phyloP scores from a whole-genome alignment of 2,888 invertebrate species.

The Anticlea derivata region DNA sequence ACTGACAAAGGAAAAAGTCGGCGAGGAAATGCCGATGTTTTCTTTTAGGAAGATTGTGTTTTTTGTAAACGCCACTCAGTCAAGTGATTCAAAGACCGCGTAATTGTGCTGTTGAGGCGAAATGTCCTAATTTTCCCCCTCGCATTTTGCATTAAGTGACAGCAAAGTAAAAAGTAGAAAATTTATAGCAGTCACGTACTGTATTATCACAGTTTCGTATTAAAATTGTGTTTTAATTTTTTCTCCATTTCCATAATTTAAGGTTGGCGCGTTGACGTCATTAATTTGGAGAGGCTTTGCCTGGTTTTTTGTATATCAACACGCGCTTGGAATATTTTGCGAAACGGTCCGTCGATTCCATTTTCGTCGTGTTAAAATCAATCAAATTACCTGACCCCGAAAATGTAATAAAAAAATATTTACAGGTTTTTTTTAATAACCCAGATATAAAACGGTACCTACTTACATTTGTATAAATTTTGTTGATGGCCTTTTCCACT shows the following conservation, averaged over 20 bases:
- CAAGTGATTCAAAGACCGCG: conserved; percentile 53
- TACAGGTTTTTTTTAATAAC: conserved; percentile 18
- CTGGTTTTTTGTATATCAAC: conserved; percentile 25
- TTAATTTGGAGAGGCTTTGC: conserved; percentile 31
- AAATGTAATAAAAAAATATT: conserved; percentile 5
- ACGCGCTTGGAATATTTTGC: conserved; percentile 16
- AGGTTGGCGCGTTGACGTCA: conserved; percentile 30
- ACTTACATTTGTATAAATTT: conserved; percentile 18
- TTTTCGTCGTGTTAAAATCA: neutral
- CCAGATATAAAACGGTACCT: conserved; percentile 8
- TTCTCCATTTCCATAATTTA: conserved; percentile 33
- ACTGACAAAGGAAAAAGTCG: conserved; percentile 28
- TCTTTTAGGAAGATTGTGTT: conserved; percentile 41
- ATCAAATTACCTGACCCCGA: conserved; percentile 2
- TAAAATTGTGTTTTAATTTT: conserved; percentile 57
- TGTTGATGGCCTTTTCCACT: conserved; percentile 16
- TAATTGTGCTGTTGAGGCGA: conserved; percentile 61
- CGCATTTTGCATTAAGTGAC: conserved; percentile 60
- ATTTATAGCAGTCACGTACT: conserved; percentile 64
- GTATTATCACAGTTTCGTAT: conserved; percentile 64
- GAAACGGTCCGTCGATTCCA: neutral
- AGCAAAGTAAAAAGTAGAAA: conserved; percentile 62
- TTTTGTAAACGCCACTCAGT: conserved; percentile 48
- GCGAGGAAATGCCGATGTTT: conserved; percentile 34
- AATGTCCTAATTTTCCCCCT: conserved; percentile 59